Evolutionary conservation across 30 jellyfish, hydroid and myxozoan genomes (phyloP), one percentile per base, ranked within the genome.

Genomic region (Turritopsis rubra): DNA sequence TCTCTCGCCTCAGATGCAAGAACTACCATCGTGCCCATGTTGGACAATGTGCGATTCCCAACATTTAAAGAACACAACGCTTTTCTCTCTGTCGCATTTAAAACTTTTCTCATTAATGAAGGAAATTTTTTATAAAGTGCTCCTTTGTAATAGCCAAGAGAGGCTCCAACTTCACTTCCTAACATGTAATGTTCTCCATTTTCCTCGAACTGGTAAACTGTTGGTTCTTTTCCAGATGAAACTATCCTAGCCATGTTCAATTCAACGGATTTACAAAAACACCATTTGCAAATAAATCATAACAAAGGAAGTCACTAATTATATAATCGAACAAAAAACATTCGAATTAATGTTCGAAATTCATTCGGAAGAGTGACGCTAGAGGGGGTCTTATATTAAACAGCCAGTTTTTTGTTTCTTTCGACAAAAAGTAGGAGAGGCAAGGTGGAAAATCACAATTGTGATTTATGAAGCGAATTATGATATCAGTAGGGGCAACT

Each of bases 81-180:
- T 74, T 71, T 30, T 76, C 96, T 85, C 66, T 91, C 98, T 0
- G 87, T 95, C 65, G 73, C 81, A 18, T 89, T 87, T 26, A 91
- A 85, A 29, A 91, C 83, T 52, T 95, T 81, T 54, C 96, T 85
- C 95, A 90, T 84, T 60, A 91, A 66, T 30, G 90, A 83, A 1
- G 98, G 96, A 75, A 82, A 91, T 83, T 81, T 87, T 79, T 91
- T 91, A 77, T 91, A 91, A 28, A 91, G 85, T 1, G 96, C 96
- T 0, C 98, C 98, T 75, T 91, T 91, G 85, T 72, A 91, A 19
- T 75, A 81, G 52, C 78, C 90, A 66, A 91, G 41, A 53, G 82
- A 86, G 28, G 83, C 77, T 8, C 98, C 98, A 18, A 87, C 98
- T 79, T 91, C 98, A 78, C 96, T 87, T 0, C 98, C 98, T 22